Base-by-base conservation (phyloP, 2,888 invertebrate genomes). In the Macaria liturata region DNA sequence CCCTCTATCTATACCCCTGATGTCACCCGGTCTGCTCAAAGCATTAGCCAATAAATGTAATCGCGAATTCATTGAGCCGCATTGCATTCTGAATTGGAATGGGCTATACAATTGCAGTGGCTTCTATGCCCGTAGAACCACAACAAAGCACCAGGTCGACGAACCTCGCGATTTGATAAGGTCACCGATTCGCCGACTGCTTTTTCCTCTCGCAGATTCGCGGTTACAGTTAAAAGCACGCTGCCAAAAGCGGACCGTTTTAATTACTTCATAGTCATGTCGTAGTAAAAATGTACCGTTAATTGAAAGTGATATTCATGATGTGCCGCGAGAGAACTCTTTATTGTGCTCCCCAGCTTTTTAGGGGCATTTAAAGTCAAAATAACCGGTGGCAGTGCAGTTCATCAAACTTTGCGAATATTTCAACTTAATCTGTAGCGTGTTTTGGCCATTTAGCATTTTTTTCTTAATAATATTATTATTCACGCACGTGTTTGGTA, bases 211-310 rank as follows among this genome's bases (percentile, higher is more conserved):
- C 66, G 75, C 71, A 78, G 75, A 78, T 74, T 69, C 81, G 76
- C 77, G 74, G 81, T 80, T 80, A 89, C 89, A 77, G 86, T 88
- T 86, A 85, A 87, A 83, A 47, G 43, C 76, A 72, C 74, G 76
- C 78, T 76, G 80, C 76, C 78, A 80, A 78, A 72, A 71, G 70
- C 74, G 78, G 70, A 84, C 89, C 90, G 90, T 90, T 91, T 90
- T 90, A 90, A 91, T 91, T 88, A 86, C 86, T 84, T 85, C 81
- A 84, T 82, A 83, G 87, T 83, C 83, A 81, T 81, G 83, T 76
- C 77, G 82, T 83, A 84, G 85, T 84, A 83, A 84, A 74, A 79
- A 72, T 80, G 69, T 83, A 88, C 90, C 85, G 91, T 86, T 91
- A 81, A 78, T 74, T 76, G 86, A 88, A 88, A 88, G 88, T 86